Conservation (phyloP, 2,113 vertebrate genomes). For the Labrus mixtus region DNA sequence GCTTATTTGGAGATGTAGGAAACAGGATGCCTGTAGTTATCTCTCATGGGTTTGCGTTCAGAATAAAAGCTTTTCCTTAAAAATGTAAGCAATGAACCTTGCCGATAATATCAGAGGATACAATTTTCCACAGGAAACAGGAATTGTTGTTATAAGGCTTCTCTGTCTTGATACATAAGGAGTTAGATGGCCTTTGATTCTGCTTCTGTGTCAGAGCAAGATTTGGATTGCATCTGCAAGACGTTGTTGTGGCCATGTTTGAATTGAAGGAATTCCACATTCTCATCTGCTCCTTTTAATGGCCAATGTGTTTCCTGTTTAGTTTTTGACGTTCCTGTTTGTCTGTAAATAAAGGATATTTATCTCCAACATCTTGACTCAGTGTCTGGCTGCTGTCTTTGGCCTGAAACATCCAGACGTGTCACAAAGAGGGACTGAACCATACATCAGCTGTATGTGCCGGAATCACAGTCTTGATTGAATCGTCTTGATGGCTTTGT, state of each 20-base stretch:
- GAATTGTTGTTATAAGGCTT: background rate
- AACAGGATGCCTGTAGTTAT: conserved; percentile 42
- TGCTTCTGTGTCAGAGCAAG: background rate
- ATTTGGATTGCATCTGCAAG: too few species aligned
- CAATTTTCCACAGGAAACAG: background rate
- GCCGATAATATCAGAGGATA: background rate
- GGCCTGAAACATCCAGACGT: background rate
- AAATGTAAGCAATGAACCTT: background rate
- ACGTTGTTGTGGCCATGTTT: too few species aligned
- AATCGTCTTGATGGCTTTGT: conserved; percentile 1
- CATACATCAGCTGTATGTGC: background rate
- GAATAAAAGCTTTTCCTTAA: background rate
- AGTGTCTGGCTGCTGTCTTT: background rate
- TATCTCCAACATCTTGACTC: conserved; percentile 30
- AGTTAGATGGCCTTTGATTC: background rate
- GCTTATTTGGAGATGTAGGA: conserved; percentile 33
- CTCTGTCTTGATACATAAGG: background rate
- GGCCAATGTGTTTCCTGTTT: conserved; percentile 57
- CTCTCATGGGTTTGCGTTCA: conserved; percentile 12
- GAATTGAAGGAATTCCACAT: conserved; percentile 7
- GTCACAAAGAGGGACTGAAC: background rate
- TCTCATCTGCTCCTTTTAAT: conserved; percentile 23
- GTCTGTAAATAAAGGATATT: conserved; percentile 12
- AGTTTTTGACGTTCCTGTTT: conserved; percentile 45
- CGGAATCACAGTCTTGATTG: background rate